A percentile compares a stretch with the other conserved stretches of the same genome.
These are phyloP conservation scores for Aphidius colemani DNA, from an alignment of 2,888 invertebrate species.

Conservation along the genomic window DNA sequence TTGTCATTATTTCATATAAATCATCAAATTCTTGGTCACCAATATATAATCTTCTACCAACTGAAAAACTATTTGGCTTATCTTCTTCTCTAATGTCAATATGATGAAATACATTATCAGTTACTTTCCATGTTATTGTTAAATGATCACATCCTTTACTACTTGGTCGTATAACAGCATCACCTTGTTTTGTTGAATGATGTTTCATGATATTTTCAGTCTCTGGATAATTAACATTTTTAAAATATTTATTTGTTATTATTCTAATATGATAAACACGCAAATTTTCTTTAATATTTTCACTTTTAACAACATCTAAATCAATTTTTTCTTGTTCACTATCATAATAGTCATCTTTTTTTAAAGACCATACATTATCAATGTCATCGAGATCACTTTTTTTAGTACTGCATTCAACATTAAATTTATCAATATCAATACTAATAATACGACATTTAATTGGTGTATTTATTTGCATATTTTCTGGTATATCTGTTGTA, in stretches of 20 bases:
- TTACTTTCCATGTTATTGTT: conserved; percentile 98
- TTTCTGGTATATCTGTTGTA: conserved; percentile 86
- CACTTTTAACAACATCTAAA: conserved; percentile 75
- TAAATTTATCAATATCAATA: conserved; percentile 93
- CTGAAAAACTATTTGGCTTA: conserved; percentile 93
- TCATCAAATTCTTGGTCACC: conserved; percentile 95
- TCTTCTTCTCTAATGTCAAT: conserved; percentile 95
- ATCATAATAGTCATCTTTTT: conserved; percentile 90
- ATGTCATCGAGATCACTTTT: conserved; percentile 90
- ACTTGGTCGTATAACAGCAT: conserved; percentile 95
- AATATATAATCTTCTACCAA: conserved; percentile 87
- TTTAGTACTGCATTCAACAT: conserved; percentile 90
- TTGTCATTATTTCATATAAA: conserved; percentile 97
- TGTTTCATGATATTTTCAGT: conserved; percentile 88
- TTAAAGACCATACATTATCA: conserved; percentile 89
- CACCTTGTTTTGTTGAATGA: conserved; percentile 85
- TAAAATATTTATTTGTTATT: conserved; percentile 96
- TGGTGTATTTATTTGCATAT: conserved; percentile 82
- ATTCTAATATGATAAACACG: conserved; percentile 93
- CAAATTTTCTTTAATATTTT: conserved; percentile 80
- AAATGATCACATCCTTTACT: conserved; percentile 95
- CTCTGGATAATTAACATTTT: conserved; percentile 92
- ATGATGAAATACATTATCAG: conserved; percentile 92
- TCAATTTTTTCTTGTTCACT: conserved; percentile 77
- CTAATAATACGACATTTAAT: conserved; percentile 91